phyloP scores from a whole-genome alignment of 2,113 vertebrate genomes.

The Telmatochromis brichardi region DNA sequence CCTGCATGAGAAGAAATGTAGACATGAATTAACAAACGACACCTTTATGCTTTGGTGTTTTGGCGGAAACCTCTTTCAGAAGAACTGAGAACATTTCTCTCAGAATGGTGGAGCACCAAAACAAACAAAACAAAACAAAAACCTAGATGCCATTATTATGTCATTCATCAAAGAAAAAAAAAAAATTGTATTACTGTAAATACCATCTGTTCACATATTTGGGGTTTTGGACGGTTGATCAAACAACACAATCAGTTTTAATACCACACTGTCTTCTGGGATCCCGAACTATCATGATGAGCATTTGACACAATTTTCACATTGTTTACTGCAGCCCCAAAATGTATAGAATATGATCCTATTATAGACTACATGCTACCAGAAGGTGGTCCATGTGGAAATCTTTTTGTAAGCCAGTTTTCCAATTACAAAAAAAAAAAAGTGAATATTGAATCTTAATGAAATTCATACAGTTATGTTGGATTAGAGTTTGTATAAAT shows the following conservation, averaged over 20 bases:
- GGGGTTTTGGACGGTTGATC: not conserved
- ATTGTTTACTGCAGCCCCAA: not conserved
- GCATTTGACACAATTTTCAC: not conserved
- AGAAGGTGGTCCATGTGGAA: not conserved
- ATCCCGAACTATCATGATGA: not conserved
- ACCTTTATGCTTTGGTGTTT: not conserved
- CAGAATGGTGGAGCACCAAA: not conserved
- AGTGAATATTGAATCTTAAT: not conserved
- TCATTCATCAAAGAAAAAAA: not conserved
- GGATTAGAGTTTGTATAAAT: not conserved
- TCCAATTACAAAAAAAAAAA: not conserved
- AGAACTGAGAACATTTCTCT: not conserved
- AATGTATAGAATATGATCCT: not conserved
- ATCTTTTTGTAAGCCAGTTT: not conserved
- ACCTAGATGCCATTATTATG: fast-evolving
- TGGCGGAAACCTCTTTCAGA: not conserved
- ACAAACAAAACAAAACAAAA: not conserved
- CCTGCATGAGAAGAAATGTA: slow-evolving; percentile 3
- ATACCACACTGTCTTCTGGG: not conserved
- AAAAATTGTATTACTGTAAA: not conserved
- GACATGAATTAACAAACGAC: not conserved
- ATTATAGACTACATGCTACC: not conserved
- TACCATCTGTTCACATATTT: not conserved
- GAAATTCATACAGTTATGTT: not conserved
- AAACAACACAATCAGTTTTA: not conserved